These are phyloP conservation scores for Galleria mellonella DNA, from an alignment of 1,140 invertebrate genomes.

Conservation along the genomic window DNA sequence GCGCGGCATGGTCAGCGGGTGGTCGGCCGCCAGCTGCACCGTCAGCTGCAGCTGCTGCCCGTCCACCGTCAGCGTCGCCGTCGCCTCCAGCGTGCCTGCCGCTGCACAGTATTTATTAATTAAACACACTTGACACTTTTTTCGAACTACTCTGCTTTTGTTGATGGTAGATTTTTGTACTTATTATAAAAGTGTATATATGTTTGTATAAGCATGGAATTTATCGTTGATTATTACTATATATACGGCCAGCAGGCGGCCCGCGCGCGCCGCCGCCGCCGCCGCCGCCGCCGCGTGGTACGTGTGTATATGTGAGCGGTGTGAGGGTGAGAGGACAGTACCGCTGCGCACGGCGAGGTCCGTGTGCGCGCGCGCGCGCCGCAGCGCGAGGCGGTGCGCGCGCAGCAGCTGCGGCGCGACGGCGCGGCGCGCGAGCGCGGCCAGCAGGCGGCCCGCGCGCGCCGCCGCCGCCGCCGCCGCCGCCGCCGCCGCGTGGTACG, in stretches of 20 bases:
- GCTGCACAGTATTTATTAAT: conserved; percentile 11
- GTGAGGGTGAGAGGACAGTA: too few species aligned
- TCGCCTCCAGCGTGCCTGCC: conserved; percentile 22
- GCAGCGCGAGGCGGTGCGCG: background rate
- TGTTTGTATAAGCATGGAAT: too few species aligned
- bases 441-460: conserved; percentile 6
- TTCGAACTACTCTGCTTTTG: background rate
- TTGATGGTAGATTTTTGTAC: background rate
- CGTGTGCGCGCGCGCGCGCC: background rate
- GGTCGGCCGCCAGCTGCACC: conserved; percentile 20
- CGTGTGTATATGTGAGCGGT: too few species aligned
- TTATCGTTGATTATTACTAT: too few species aligned
- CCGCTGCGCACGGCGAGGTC: too few species aligned
- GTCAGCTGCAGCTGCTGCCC: conserved; percentile 25
- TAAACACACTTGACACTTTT: background rate
- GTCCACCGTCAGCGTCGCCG: conserved; percentile 20
- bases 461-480: conserved; percentile 11
- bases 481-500: too few species aligned
- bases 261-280: background rate
- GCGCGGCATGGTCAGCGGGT: conserved; percentile 30
- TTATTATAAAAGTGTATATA: background rate
- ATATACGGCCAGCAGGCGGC: background rate
- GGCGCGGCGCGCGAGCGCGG: background rate
- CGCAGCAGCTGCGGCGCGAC: background rate
- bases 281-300: too few species aligned